phyloP scores from a whole-genome alignment of 2,888 invertebrate species.

The Hirtodrosophila histrioides region DNA sequence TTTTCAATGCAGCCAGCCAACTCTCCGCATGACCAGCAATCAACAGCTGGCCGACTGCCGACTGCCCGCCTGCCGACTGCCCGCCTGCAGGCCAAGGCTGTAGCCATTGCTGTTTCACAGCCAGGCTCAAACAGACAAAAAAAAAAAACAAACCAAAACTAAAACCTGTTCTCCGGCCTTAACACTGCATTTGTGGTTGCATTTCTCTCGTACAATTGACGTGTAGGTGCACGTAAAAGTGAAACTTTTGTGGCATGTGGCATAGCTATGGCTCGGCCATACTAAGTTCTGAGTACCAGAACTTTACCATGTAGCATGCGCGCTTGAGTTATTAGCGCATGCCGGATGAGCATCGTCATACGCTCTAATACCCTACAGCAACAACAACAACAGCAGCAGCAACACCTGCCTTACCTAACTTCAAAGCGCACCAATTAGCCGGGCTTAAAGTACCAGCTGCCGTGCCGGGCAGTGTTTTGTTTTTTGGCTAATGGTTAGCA shows the following conservation, averaged over 20 bases:
- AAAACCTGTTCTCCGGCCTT: constrained; percentile 60
- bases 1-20: constrained; percentile 36
- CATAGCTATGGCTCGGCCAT: constrained; percentile 16
- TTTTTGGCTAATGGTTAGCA: constrained; percentile 19
- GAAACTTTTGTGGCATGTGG: constrained; percentile 57
- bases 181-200: constrained; percentile 23
- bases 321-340: constrained; percentile 73
- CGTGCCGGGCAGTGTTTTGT: constrained; percentile 45
- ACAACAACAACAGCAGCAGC: constrained; percentile 3
- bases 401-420: constrained; percentile 18
- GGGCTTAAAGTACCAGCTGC: constrained; percentile 15
- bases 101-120: constrained; percentile 5
- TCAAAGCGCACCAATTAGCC: constrained; percentile 45
- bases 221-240: constrained; percentile 62
- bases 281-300: constrained; percentile 47
- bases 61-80: constrained; percentile 1
- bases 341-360: constrained; percentile 67
- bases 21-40: constrained; percentile 22
- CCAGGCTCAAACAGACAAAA: constrained; percentile 9
- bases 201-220: constrained; percentile 46
- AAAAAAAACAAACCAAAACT: constrained; percentile 17
- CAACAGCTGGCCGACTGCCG: constrained; percentile 37
- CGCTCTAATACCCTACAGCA: constrained; percentile 60
- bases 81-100: constrained; percentile 43
- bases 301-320: constrained; percentile 17